phyloP scores from a whole-genome alignment of 2,797 vertebrate species.

The Cynodonichthys magdalenae region DNA sequence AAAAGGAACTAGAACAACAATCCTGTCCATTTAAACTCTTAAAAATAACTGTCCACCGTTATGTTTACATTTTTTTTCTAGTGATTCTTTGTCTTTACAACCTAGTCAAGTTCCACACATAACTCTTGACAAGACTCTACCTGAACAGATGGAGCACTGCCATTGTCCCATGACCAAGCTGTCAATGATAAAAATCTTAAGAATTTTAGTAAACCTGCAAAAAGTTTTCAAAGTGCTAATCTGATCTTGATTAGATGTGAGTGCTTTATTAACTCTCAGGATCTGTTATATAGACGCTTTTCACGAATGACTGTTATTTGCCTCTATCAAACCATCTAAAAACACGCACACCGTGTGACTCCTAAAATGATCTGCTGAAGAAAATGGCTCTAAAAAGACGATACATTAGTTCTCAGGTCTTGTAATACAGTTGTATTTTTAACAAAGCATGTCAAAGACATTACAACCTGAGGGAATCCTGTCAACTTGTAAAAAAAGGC shows the following conservation, averaged over 20 bases:
- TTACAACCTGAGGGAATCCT: constrained; percentile 1
- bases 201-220: background rate
- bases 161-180: background rate
- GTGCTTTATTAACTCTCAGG: background rate
- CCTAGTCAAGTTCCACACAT: background rate
- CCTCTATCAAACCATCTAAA: background rate
- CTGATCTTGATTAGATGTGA: background rate
- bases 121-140: background rate
- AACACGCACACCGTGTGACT: background rate
- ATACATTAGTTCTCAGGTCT: background rate
- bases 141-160: background rate
- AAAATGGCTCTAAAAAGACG: background rate
- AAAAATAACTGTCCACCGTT: no score
- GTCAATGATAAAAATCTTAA: background rate
- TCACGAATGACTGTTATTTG: constrained; percentile 4
- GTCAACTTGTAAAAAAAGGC: constrained; percentile 5
- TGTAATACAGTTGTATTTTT: constrained; percentile 1
- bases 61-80: no score
- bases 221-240: background rate
- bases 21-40: no score
- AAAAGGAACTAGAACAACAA: no score
- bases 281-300: background rate
- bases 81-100: background rate
- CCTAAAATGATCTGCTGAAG: background rate
- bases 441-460: background rate